Conservation (phyloP, 2,888 invertebrate species). For the Tupiocoris notatus region DNA sequence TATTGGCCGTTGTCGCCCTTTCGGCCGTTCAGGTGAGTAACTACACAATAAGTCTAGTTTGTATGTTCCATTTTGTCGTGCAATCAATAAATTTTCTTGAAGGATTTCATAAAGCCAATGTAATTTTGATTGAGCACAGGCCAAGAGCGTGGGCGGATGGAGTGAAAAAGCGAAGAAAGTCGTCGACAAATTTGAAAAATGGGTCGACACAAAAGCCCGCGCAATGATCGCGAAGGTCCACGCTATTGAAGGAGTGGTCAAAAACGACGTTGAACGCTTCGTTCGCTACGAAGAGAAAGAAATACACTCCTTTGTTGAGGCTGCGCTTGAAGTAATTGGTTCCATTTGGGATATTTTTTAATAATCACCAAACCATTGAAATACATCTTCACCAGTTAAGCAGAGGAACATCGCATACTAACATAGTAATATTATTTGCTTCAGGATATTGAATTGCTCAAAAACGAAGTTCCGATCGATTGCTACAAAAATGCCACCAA, state of each 20-base stretch:
- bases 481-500: conserved; percentile 33
- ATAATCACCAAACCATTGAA: too few relatives aligned
- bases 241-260: not conserved
- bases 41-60: too few relatives aligned
- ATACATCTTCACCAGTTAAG: too few relatives aligned
- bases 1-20: conserved; percentile 1
- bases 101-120: not conserved
- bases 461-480: conserved; percentile 5
- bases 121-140: not conserved
- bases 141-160: not conserved
- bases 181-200: conserved; percentile 2
- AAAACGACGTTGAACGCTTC: not conserved
- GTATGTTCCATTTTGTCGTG: too few relatives aligned
- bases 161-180: conserved; percentile 1
- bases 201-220: conserved; percentile 1
- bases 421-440: too few relatives aligned
- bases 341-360: too few relatives aligned
- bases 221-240: not conserved
- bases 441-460: conserved; percentile 10
- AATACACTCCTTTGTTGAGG: not conserved
- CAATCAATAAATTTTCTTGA: too few relatives aligned
- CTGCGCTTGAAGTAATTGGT: not conserved
- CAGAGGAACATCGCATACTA: too few relatives aligned
- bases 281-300: not conserved
- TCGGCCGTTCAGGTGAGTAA: conserved; percentile 1